Conservation (phyloP, 1,140 invertebrate species). For the Drosophila kepulauana region DNA sequence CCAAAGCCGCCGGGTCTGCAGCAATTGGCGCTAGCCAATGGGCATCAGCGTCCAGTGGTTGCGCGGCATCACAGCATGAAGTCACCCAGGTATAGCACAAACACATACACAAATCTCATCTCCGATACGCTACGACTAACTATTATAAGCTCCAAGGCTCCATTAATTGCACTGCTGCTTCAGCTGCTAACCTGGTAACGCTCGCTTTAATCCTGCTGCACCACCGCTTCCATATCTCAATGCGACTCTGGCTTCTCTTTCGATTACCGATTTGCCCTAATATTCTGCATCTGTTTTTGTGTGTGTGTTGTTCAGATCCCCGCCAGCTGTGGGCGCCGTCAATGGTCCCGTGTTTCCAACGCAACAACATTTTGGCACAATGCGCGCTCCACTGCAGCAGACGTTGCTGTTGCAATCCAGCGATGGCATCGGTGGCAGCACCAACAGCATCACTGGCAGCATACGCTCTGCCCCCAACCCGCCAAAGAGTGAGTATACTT, state of each 20-base stretch:
- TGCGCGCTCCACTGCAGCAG: slow-evolving; percentile 73
- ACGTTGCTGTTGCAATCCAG: slow-evolving; percentile 52
- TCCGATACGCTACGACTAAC: slow-evolving; percentile 14
- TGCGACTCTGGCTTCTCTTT: neutral
- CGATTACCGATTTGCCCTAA: neutral
- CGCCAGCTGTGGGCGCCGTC: slow-evolving; percentile 63
- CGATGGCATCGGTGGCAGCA: slow-evolving; percentile 63
- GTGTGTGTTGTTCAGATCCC: slow-evolving; percentile 61
- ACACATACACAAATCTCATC: too few relatives aligned
- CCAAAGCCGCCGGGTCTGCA: slow-evolving; percentile 83
- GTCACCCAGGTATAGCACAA: slow-evolving; percentile 81
- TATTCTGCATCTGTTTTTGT: neutral
- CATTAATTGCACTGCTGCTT: slow-evolving; percentile 16
- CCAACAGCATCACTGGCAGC: slow-evolving; percentile 64
- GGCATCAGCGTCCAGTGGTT: slow-evolving; percentile 78
- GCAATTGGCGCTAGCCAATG: slow-evolving; percentile 74
- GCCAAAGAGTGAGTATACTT: slow-evolving; percentile 70
- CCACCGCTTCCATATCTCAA: neutral
- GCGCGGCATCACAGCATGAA: slow-evolving; percentile 84
- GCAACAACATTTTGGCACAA: slow-evolving; percentile 81
- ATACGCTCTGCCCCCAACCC: slow-evolving; percentile 75
- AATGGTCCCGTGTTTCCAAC: slow-evolving; percentile 75
- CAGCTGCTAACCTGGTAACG: slow-evolving; percentile 12
- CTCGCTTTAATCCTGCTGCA: slow-evolving; percentile 15
- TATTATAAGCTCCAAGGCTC: slow-evolving; percentile 8